Evolutionary conservation across 2,797 vertebrate species (phyloP).

Genomic region (Macrochelys suwanniensis): DNA sequence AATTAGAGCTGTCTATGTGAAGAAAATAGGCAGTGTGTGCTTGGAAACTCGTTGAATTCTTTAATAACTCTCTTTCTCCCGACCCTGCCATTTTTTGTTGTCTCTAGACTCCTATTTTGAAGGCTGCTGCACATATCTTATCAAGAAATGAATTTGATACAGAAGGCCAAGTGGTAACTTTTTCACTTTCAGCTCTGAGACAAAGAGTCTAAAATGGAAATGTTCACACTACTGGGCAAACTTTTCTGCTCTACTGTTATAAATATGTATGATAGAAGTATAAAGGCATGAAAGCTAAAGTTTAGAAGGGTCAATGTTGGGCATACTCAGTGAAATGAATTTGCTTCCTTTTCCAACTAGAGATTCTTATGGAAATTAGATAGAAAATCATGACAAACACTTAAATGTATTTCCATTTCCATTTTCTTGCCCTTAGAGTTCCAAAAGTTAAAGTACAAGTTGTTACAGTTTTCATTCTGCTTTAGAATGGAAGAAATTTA

Average conservation of each 20-base stretch:
- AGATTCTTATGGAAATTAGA: background rate
- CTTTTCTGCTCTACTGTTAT: background rate
- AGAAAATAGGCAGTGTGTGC: conserved; percentile 66
- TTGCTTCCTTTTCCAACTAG: background rate
- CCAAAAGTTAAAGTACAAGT: background rate
- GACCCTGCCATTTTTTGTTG: background rate
- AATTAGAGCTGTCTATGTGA: conserved; percentile 44
- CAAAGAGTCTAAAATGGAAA: background rate
- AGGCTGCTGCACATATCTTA: background rate
- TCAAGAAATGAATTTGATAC: background rate
- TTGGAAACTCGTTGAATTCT: background rate
- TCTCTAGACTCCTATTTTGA: background rate
- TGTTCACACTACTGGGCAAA: background rate
- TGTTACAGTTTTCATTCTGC: background rate
- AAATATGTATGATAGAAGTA: background rate
- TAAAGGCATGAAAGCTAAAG: background rate
- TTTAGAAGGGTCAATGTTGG: background rate
- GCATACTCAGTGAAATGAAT: background rate
- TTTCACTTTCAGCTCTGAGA: background rate
- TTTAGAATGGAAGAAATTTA: background rate
- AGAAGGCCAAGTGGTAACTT: background rate
- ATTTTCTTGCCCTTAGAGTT: background rate
- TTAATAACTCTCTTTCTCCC: background rate
- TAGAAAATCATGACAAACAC: background rate
- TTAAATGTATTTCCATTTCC: background rate